phyloP scores from a whole-genome alignment of 2,888 invertebrate genomes.

The Maniola hyperantus region DNA sequence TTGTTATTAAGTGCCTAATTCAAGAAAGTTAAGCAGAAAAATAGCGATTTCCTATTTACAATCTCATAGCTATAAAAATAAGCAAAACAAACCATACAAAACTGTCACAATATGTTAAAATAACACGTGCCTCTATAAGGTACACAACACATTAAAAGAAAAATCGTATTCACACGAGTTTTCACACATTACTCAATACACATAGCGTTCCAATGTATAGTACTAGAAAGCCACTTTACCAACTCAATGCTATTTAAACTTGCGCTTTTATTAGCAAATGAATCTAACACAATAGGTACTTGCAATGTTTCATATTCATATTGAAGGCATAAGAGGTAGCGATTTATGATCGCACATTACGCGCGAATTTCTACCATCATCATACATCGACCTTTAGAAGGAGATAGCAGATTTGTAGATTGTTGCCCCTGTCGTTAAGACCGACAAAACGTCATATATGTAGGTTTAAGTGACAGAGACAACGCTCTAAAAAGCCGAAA shows the following conservation, averaged over 20 bases:
- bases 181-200: slow-evolving; percentile 24
- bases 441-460: too few relatives aligned
- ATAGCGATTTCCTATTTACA: too few relatives aligned
- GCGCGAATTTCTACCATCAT: too few relatives aligned
- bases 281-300: slow-evolving; percentile 18
- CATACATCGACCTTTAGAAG: too few relatives aligned
- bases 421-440: too few relatives aligned
- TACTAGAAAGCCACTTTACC: slow-evolving; percentile 4
- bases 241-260: neutral
- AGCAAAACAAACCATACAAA: neutral
- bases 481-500: too few relatives aligned
- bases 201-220: slow-evolving; percentile 8
- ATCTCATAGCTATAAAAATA: too few relatives aligned
- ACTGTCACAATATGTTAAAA: neutral
- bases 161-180: slow-evolving; percentile 22
- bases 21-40: too few relatives aligned
- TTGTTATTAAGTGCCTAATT: too few relatives aligned
- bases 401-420: too few relatives aligned
- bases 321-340: slow-evolving; percentile 10
- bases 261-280: slow-evolving; percentile 17
- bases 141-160: neutral
- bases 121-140: neutral
- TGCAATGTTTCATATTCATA: slow-evolving; percentile 3
- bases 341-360: neutral
- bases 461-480: too few relatives aligned